Conservation (phyloP, 2,888 invertebrate genomes). For the Drosophila crucigera region DNA sequence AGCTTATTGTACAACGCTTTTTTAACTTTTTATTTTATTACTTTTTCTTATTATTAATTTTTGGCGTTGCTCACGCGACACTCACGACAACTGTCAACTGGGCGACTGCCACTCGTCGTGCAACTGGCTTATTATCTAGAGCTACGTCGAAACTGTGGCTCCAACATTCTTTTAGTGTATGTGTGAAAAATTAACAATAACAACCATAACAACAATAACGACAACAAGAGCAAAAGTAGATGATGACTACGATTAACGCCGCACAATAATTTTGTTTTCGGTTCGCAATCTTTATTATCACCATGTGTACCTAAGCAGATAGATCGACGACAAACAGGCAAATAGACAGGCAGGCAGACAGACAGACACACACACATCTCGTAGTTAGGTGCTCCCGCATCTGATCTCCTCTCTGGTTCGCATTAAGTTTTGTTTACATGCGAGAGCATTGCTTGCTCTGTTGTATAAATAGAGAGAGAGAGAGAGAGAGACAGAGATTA, state of each 20-base stretch:
- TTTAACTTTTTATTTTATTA: neutral
- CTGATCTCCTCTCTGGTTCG: constrained; percentile 21
- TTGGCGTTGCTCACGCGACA: constrained; percentile 23
- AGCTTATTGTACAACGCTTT: constrained; percentile 1
- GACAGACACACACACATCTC: constrained; percentile 19
- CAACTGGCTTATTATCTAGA: constrained; percentile 55
- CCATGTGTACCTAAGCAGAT: constrained; percentile 72
- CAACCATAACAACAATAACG: constrained; percentile 34
- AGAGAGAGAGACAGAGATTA: constrained; percentile 23
- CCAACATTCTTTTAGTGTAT: constrained; percentile 22
- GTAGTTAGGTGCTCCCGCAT: neutral
- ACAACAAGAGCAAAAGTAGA: constrained; percentile 22
- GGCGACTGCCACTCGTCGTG: constrained; percentile 45
- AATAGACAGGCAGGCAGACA: constrained; percentile 22
- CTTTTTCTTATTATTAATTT: constrained; percentile 1
- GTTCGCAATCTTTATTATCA: constrained; percentile 72
- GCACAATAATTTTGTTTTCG: constrained; percentile 53
- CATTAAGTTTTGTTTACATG: constrained; percentile 68
- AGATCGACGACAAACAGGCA: constrained; percentile 52
- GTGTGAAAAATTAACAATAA: constrained; percentile 41
- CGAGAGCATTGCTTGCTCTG: constrained; percentile 44
- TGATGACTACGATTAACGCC: constrained; percentile 37
- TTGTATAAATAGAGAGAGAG: constrained; percentile 33
- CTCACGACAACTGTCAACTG: constrained; percentile 52
- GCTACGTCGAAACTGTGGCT: constrained; percentile 13